phyloP scores from a whole-genome alignment of 2,797 vertebrate genomes.

The Sylvilagus floridanus region DNA sequence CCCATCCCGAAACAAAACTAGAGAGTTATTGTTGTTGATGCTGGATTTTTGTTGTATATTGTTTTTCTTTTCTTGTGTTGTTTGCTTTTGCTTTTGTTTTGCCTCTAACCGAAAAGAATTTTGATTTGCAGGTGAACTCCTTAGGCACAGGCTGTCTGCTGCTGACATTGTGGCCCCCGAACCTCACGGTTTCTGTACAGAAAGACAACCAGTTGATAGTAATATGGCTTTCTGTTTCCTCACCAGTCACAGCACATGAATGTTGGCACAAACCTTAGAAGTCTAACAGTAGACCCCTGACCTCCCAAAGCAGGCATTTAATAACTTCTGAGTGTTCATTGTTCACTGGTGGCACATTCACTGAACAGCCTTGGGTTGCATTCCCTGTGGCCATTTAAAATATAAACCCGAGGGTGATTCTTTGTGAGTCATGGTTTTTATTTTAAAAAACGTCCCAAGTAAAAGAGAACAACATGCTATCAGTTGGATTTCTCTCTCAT shows the following conservation, averaged over 20 bases:
- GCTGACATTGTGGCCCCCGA: conserved; percentile 85
- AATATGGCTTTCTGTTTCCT: conserved; percentile 79
- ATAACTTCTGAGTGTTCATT: conserved; percentile 63
- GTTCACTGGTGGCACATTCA: not conserved
- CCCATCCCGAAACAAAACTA: not conserved
- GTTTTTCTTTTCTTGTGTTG: not conserved
- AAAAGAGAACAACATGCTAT: not conserved
- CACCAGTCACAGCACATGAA: conserved; percentile 65
- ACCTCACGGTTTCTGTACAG: conserved; percentile 82
- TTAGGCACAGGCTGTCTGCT: conserved; percentile 79
- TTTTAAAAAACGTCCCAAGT: not conserved
- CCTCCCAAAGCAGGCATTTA: conserved; percentile 66
- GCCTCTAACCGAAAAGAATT: conserved; percentile 73
- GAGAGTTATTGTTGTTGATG: not conserved
- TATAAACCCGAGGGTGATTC: conserved; percentile 15
- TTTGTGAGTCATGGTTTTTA: conserved; percentile 54
- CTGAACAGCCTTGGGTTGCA: not conserved
- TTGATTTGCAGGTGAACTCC: conserved; percentile 82
- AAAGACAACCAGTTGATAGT: conserved; percentile 82
- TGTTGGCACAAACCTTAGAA: conserved; percentile 70
- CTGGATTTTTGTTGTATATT: not conserved
- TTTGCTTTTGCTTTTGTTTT: conserved; percentile 45
- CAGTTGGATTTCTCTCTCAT: conserved; percentile 42
- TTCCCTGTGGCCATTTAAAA: not conserved
- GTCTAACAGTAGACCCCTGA: conserved; percentile 48